Evolutionary conservation across 2,113 vertebrate species (phyloP), one percentile per base, ranked within the genome.

Genomic region (Glaucomys volans): DNA sequence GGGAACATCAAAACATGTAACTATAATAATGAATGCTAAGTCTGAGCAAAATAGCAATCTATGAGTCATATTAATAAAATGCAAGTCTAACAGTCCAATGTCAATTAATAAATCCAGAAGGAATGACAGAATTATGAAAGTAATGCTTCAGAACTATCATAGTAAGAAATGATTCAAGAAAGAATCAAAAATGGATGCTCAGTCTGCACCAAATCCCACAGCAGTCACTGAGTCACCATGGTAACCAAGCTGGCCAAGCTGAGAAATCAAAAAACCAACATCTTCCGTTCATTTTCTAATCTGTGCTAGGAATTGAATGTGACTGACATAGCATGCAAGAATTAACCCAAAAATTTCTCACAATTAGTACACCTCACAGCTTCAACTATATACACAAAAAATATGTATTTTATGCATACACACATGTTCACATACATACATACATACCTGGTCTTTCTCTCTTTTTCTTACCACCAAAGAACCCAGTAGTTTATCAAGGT

Each of bases 171-270:
- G 74, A 95, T 87, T 95, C 74, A 71, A 40, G 52, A 52, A 90
- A 76, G 47, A 90, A 35, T 91, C 35, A 86, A 42, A 95, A 90
- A 85, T 71, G 72, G 81, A 91, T 86, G 82, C 20, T 87, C 81
- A 62, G 52, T 87, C 52, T 95, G 88, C 17, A 79, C 42, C 72
- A 91, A 91, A 91, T 85, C 81, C 64, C 72, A 90, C 52, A 85
- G 71, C 72, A 85, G 40, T 95, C 32, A 59, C 35, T 80, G 47
- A 71, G 52, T 91, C n/a, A 72, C 87, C 81, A 95, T 95, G 94
- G 94, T 91, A 95, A 91, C 72, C 64, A 72, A 80, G 54, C 57
- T 80, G 66, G 64, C 94, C 72, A 95, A 80, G 52, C 82, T 44
- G 88, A 77, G 71, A 91, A 86, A 59, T n/a, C 18, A 75, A 75